Evolutionary conservation across 2,888 invertebrate species (phyloP), one percentile per base, ranked within the genome.

Genomic region (Rambutsinella grinnellia): DNA sequence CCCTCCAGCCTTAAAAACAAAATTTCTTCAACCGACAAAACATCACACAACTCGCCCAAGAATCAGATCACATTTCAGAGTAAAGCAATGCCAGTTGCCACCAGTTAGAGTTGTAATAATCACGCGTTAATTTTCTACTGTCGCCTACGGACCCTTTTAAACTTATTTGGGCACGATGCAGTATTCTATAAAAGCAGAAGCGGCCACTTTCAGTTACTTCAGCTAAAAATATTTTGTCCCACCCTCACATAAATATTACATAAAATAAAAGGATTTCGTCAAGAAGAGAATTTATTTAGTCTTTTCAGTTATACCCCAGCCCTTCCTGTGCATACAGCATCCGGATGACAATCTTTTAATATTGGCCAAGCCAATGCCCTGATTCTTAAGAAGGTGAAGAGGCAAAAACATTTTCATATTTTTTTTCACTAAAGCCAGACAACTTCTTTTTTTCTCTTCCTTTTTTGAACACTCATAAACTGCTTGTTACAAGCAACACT

Each of bases 71-170:
- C 5, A 36, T 36, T 36, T 36, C 36, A n/a, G 36, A 36, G 13
- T 8, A 36, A 36, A 8, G 13, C 13, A 36, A 36, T 36, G 36
- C 36, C 58, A 58, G 36, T 17, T 58, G 58, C 36, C 21, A 1
- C 21, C 17, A 28, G 13, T n/a, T 17, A 5, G 10, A 17, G 19
- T 58, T 28, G 17, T 36, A 28, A 58, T 36, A 46, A 57, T 54
- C 53, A 60, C 60, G 36, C 68, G 68, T 68, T 68, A 60, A 60
- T 68, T 68, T 36, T 60, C 56, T 58, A 51, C 44, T 60, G 68
- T 68, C 68, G 68, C 68, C 60, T 23, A 68, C 57, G 60, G 58
- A 60, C 53, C 60, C 27, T 23, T 44, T 58, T n/a, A n/a, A n/a
- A n/a, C n/a, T n/a, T n/a, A n/a, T n/a, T 36, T 36, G 36, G 5